Conservation (phyloP, 30 jellyfish, hydroid and myxozoan genomes). For the Aurelia sp. region DNA sequence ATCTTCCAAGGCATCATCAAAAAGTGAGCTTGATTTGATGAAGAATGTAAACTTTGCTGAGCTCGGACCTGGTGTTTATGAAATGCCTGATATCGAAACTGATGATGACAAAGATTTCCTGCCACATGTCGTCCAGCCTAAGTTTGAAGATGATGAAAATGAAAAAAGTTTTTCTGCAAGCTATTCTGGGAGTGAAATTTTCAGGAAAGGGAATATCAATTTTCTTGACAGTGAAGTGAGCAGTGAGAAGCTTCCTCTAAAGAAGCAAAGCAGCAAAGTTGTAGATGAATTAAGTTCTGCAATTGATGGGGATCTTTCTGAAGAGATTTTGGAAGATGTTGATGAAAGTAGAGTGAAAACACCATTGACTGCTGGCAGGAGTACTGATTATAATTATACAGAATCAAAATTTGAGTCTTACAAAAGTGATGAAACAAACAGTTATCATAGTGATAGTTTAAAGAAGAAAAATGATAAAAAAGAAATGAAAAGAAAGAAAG, state of each 20-base stretch:
- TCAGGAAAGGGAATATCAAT: constrained; percentile 33
- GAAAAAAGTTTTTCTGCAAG: constrained; percentile 2
- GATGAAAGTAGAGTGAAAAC: constrained; percentile 56
- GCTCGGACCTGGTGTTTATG: constrained; percentile 25
- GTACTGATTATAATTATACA: constrained; percentile 54
- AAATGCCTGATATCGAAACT: constrained; percentile 29
- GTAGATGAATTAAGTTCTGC: not conserved
- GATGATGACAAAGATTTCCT: constrained; percentile 70
- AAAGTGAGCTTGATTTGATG: constrained; percentile 65
- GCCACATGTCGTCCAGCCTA: constrained; percentile 60
- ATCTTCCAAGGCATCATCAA: constrained; percentile 34
- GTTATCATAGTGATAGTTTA: not conserved
- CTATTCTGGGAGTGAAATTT: constrained; percentile 25
- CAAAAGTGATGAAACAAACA: constrained; percentile 4
- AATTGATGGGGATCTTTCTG: constrained; percentile 27
- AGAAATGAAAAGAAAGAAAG: not conserved
- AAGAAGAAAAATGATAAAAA: not conserved
- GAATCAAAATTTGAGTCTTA: constrained; percentile 58
- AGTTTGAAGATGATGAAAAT: constrained; percentile 2
- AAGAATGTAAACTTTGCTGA: constrained; percentile 85
- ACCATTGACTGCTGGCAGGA: constrained; percentile 43
- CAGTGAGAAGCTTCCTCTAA: not conserved
- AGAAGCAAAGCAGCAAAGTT: not conserved
- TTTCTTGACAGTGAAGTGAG: constrained; percentile 46
- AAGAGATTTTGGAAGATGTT: constrained; percentile 54